phyloP scores from a whole-genome alignment of 2,797 vertebrate genomes.

The Coracias cyanogaster region DNA sequence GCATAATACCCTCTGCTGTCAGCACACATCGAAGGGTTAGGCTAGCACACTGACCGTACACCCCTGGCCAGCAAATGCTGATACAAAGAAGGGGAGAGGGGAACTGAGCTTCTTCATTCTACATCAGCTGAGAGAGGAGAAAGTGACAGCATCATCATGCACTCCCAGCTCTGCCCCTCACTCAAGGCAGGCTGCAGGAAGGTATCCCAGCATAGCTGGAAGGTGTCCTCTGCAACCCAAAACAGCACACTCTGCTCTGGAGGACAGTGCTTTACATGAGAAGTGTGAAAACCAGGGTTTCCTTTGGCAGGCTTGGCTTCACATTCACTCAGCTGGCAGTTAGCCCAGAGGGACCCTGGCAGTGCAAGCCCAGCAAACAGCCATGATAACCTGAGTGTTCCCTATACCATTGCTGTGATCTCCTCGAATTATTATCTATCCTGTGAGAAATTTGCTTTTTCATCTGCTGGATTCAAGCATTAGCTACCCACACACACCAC shows the following conservation, averaged over 20 bases:
- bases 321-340: background rate
- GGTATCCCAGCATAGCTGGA: background rate
- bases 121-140: background rate
- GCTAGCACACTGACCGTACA: too few species aligned
- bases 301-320: fast-evolving
- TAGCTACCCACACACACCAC: background rate
- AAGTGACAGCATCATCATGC: fast-evolving
- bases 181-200: background rate
- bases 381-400: fast-evolving
- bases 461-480: background rate
- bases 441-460: background rate
- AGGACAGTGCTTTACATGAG: background rate
- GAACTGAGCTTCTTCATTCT: background rate
- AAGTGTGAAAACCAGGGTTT: background rate
- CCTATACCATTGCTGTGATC: background rate
- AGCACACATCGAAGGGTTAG: fast-evolving
- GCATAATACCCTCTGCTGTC: background rate
- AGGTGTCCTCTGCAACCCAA: background rate
- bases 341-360: background rate
- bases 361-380: background rate
- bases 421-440: background rate
- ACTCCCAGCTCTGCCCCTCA: background rate
- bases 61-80: fast-evolving
- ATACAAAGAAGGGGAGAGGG: background rate
- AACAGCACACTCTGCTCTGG: background rate